Percentiles rank a stretch among this genome's conserved stretches.
Evolutionary conservation across 2,888 invertebrate genomes (phyloP).

Genomic region (Malthinus seriepunctatus): DNA sequence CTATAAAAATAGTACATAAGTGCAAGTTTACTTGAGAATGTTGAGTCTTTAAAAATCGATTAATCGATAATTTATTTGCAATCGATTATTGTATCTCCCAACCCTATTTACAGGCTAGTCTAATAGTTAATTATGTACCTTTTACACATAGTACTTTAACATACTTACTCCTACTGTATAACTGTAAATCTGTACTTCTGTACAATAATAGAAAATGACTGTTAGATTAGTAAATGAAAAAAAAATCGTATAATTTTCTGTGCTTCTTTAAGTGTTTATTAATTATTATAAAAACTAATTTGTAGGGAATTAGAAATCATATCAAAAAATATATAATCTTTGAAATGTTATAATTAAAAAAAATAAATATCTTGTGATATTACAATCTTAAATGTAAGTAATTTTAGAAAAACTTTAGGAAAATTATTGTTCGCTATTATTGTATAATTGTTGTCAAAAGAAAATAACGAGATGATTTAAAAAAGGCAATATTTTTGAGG

Average conservation of each 20-base stretch:
- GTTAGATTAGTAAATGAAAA: not conserved
- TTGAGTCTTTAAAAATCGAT: too few relatives aligned
- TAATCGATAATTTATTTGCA: too few relatives aligned
- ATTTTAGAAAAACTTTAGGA: conserved; percentile 9
- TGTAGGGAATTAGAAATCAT: conserved; percentile 12
- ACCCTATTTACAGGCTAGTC: too few relatives aligned
- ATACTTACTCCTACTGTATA: not conserved
- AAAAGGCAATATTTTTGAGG: too few relatives aligned
- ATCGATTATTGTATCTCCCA: too few relatives aligned
- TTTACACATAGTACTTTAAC: too few relatives aligned
- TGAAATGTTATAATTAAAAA: conserved; percentile 4
- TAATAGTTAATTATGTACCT: too few relatives aligned
- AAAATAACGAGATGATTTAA: too few relatives aligned
- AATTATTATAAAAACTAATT: not conserved
- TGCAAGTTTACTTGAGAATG: too few relatives aligned
- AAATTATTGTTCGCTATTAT: conserved; percentile 7
- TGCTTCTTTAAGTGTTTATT: not conserved
- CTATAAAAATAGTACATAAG: too few relatives aligned
- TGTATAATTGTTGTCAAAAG: not conserved
- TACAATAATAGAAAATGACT: conserved; percentile 1
- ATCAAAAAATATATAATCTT: conserved; percentile 8
- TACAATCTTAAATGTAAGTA: conserved; percentile 11
- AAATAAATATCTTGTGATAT: conserved; percentile 21
- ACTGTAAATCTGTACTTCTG: not conserved
- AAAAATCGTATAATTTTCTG: not conserved